phyloP scores from a whole-genome alignment of 2,797 vertebrate genomes.

The Darevskia nairensis region DNA sequence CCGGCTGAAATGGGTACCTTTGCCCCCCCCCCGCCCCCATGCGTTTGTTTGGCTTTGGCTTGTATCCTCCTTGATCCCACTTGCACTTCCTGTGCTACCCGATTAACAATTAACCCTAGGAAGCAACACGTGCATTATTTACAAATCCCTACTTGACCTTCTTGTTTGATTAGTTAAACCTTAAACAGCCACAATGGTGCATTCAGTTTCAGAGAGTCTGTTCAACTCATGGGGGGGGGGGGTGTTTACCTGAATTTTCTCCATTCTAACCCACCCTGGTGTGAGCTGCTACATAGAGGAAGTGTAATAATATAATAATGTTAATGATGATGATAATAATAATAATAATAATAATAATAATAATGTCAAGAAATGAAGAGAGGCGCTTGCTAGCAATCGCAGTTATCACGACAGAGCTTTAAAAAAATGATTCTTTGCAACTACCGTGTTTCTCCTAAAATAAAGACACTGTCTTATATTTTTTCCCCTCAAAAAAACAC shows the following conservation, averaged over 20 bases:
- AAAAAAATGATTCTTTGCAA: no score
- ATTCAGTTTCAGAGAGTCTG: neutral
- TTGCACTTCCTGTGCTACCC: slow-evolving; percentile 7
- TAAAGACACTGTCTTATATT: no score
- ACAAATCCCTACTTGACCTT: slow-evolving; percentile 30
- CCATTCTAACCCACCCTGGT: neutral
- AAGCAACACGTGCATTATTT: neutral
- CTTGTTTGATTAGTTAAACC: slow-evolving; percentile 30
- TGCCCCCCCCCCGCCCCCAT: no score
- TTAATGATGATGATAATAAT: no score
- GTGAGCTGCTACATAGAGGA: neutral
- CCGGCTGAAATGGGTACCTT: neutral
- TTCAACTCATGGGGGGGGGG: no score
- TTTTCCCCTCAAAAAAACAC: no score
- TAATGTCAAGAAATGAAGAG: neutral
- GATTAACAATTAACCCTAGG: slow-evolving; percentile 17
- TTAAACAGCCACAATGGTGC: neutral
- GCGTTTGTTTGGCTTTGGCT: slow-evolving; percentile 14
- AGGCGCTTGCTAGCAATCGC: neutral
- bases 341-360: no score
- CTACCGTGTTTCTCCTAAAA: neutral
- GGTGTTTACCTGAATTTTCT: neutral
- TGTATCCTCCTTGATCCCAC: slow-evolving; percentile 3
- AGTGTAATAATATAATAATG: no score
- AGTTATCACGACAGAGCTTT: no score